Conservation (phyloP, 2,113 vertebrate species). For the Sula dactylatra region DNA sequence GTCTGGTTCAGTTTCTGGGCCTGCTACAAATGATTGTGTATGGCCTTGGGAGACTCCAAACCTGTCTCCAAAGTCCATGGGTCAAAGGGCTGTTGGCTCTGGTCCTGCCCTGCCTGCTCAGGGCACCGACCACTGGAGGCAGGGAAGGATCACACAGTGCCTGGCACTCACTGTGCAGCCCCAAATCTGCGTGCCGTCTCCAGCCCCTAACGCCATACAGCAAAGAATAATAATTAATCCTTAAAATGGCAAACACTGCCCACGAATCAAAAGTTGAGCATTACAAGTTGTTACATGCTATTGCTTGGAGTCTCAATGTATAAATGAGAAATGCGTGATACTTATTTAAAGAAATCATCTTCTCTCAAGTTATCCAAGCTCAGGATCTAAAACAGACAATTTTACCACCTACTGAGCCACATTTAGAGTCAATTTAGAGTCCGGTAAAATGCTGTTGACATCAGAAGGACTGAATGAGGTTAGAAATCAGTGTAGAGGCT, state of each 20-base stretch:
- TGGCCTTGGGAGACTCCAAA: not conserved
- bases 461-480: not conserved
- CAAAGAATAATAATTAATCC: not conserved
- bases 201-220: not conserved
- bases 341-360: not conserved
- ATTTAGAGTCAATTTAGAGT: not conserved
- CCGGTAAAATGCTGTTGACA: not conserved
- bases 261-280: not conserved
- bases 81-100: accelerated
- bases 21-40: not conserved
- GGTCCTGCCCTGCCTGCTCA: not conserved
- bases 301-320: not conserved
- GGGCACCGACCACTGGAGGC: not conserved
- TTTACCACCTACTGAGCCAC: not conserved
- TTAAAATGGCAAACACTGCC: not conserved
- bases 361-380: not conserved
- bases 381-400: not conserved
- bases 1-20: not conserved
- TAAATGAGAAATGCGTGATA: not conserved
- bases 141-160: accelerated
- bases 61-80: not conserved
- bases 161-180: not conserved
- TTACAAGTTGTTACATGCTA: not conserved
- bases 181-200: not conserved
- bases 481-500: not conserved